Evolutionary conservation across 2,888 invertebrate species (phyloP).

Genomic region (Agrotis ipsilon): DNA sequence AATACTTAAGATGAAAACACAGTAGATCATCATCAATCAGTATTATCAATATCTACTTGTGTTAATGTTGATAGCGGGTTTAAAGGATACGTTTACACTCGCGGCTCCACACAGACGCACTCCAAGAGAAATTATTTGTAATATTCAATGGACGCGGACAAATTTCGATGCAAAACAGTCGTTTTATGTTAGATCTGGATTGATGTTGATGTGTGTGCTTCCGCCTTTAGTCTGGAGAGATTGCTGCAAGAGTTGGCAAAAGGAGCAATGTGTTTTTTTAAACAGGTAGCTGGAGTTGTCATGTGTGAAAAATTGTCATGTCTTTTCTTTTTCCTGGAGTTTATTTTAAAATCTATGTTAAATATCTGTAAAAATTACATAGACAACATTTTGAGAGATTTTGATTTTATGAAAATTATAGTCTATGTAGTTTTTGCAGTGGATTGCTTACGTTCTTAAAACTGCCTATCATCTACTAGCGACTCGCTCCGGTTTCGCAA

Average conservation of each 20-base stretch:
- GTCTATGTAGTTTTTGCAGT: neutral
- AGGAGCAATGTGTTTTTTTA: constrained; percentile 3
- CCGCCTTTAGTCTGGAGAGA: constrained; percentile 31
- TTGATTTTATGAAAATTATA: too few relatives aligned
- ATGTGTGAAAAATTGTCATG: neutral
- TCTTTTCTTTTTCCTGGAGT: neutral
- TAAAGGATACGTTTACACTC: constrained; percentile 48
- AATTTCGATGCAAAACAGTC: constrained; percentile 46
- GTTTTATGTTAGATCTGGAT: constrained; percentile 43
- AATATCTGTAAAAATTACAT: too few relatives aligned
- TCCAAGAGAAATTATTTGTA: constrained; percentile 53
- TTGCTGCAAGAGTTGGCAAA: constrained; percentile 25
- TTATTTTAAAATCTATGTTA: neutral
- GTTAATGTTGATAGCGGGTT: constrained; percentile 46
- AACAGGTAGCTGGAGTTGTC: constrained; percentile 2
- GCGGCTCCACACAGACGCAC: constrained; percentile 7
- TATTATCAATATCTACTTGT: constrained; percentile 54
- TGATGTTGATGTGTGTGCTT: constrained; percentile 52
- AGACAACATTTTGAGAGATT: too few relatives aligned
- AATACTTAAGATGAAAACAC: constrained; percentile 52
- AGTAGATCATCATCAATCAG: constrained; percentile 60
- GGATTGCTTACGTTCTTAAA: too few relatives aligned
- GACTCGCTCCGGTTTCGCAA: too few relatives aligned
- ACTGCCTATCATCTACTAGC: too few relatives aligned
- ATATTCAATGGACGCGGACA: constrained; percentile 50